These are phyloP conservation scores for Micromussa lordhowensis DNA, from an alignment of 92 coral and sea anemone genomes.

Conservation along the genomic window DNA sequence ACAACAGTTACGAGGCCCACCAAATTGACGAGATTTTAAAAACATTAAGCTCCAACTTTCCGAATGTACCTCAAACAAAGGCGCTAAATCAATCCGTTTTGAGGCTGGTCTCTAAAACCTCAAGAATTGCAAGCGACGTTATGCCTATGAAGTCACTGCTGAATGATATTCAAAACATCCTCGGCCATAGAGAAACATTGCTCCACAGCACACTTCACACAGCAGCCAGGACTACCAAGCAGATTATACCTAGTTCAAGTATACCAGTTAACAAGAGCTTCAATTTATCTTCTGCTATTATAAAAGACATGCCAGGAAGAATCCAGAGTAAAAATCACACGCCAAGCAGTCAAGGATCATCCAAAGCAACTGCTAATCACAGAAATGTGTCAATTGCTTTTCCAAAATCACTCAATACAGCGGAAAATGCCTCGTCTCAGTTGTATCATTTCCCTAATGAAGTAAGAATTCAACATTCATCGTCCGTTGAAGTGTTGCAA, in stretches of 20 bases:
- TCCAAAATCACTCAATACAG: not conserved
- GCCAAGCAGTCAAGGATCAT: not conserved
- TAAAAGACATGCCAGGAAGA: not conserved
- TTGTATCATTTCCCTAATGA: not conserved
- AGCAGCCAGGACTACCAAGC: not conserved
- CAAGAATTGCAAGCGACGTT: conserved; percentile 50
- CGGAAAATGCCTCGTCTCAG: not conserved
- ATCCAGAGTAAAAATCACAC: not conserved
- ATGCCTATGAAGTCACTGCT: conserved; percentile 32
- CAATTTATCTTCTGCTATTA: not conserved
- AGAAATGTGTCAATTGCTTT: not conserved
- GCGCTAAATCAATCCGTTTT: conserved; percentile 60
- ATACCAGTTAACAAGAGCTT: not conserved
- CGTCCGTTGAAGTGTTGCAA: conserved; percentile 16
- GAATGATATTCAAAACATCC: conserved; percentile 5
- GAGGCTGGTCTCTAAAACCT: conserved; percentile 45
- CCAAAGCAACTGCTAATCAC: not conserved
- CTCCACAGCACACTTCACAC: not conserved
- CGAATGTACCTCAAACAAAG: conserved; percentile 60
- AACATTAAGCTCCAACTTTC: conserved; percentile 52
- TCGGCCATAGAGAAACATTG: not conserved
- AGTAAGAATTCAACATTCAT: not conserved
- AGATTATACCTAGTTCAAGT: not conserved
- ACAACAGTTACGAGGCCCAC: not conserved
- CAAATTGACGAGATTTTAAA: conserved; percentile 50